phyloP scores from a whole-genome alignment of 2,797 vertebrate genomes.

The Hemitrygon akajei region DNA sequence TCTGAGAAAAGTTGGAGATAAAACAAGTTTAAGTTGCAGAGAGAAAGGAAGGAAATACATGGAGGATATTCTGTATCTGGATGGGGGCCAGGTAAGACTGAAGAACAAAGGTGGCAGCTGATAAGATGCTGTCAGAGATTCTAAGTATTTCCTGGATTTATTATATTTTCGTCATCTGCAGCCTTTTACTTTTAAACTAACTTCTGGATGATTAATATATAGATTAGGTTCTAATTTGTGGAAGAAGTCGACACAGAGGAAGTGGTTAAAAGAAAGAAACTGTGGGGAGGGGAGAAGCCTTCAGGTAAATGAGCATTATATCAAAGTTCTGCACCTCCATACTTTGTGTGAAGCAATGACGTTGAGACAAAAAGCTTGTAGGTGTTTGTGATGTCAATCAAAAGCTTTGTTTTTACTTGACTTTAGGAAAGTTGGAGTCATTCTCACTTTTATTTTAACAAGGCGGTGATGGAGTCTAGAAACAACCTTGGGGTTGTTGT shows the following conservation, averaged over 20 bases:
- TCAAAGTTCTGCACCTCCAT: neutral
- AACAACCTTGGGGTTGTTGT: neutral
- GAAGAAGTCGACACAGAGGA: neutral
- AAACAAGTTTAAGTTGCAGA: too few relatives aligned
- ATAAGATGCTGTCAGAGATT: too few relatives aligned
- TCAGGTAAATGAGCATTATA: neutral
- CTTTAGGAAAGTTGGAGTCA: slow-evolving; percentile 15
- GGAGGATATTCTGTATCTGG: too few relatives aligned
- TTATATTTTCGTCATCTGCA: too few relatives aligned
- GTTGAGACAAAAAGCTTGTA: neutral
- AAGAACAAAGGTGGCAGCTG: too few relatives aligned
- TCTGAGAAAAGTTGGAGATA: neutral
- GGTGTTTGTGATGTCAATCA: neutral
- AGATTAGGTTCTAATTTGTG: neutral
- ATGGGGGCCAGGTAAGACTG: too few relatives aligned
- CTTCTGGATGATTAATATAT: neutral
- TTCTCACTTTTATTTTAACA: neutral
- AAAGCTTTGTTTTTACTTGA: neutral
- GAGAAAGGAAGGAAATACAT: too few relatives aligned
- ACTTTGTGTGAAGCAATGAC: neutral
- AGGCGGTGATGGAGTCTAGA: neutral
- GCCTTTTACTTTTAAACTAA: too few relatives aligned
- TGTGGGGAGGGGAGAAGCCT: neutral
- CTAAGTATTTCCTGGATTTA: too few relatives aligned
- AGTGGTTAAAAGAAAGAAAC: neutral